A percentile compares a stretch with the other conserved stretches of the same genome.
Evolutionary conservation across 2,797 vertebrate species (phyloP).

Genomic region (Gallinago solitaria): DNA sequence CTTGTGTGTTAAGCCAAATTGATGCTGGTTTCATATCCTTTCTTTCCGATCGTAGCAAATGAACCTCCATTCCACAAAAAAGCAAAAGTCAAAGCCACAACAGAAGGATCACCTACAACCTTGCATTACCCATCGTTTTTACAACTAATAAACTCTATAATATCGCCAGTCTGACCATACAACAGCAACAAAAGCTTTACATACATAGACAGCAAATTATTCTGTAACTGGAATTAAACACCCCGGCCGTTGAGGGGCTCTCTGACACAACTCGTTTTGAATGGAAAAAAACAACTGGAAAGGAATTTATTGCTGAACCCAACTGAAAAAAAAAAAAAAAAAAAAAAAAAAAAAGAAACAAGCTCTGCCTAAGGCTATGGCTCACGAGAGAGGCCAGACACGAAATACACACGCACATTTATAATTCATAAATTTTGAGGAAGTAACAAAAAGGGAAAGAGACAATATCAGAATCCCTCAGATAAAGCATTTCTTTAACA

Average conservation of each 20-base stretch:
- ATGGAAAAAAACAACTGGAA: background rate
- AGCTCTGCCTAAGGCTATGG: background rate
- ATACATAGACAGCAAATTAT: background rate
- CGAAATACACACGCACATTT: background rate
- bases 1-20: background rate
- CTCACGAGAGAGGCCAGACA: background rate
- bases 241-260: background rate
- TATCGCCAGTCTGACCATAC: background rate
- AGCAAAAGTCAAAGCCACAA: constrained; percentile 18
- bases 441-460: background rate
- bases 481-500: constrained; percentile 10
- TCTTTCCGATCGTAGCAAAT: background rate
- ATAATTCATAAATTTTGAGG: background rate
- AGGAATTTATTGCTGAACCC: too few species aligned
- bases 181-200: background rate
- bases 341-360: background rate
- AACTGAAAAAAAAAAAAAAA: background rate
- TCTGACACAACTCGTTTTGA: background rate
- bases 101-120: background rate
- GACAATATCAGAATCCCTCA: background rate
- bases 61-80: background rate
- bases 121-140: background rate
- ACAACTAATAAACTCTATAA: background rate
- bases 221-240: background rate
- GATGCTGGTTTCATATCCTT: background rate